These are phyloP conservation scores for Echinometra lucunter DNA, from an alignment of 53 echinoderm and acorn worm species.

Conservation along the genomic window DNA sequence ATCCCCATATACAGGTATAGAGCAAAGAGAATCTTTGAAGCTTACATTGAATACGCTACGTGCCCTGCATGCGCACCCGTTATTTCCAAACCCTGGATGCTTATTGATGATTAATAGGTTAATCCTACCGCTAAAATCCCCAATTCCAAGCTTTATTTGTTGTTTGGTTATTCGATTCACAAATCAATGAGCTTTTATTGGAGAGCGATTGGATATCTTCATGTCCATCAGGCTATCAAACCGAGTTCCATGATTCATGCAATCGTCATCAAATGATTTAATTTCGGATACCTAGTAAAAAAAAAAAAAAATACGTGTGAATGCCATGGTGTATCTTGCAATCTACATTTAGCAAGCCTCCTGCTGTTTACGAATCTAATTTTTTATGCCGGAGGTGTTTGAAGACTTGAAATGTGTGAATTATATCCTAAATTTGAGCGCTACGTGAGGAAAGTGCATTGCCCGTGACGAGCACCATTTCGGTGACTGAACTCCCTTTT, in stretches of 20 bases:
- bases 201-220: too few species aligned
- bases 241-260: not conserved
- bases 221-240: not conserved
- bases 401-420: conserved; percentile 5
- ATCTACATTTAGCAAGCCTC: conserved; percentile 10
- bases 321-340: not conserved
- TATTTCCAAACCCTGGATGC: too few species aligned
- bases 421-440: not conserved
- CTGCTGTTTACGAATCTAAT: conserved; percentile 21
- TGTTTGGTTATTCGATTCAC: not conserved
- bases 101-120: too few species aligned
- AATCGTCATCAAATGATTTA: not conserved
- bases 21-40: too few species aligned
- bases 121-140: too few species aligned
- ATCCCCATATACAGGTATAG: too few species aligned
- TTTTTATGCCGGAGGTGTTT: not conserved
- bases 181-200: not conserved
- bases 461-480: not conserved
- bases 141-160: too few species aligned
- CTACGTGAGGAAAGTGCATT: conserved; percentile 21
- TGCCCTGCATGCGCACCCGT: too few species aligned
- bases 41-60: too few species aligned
- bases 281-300: not conserved
- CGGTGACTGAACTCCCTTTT: conserved; percentile 4
- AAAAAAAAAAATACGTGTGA: not conserved